Base-by-base conservation (phyloP, 2,113 vertebrate species). In the Glaucidium brasilianum region DNA sequence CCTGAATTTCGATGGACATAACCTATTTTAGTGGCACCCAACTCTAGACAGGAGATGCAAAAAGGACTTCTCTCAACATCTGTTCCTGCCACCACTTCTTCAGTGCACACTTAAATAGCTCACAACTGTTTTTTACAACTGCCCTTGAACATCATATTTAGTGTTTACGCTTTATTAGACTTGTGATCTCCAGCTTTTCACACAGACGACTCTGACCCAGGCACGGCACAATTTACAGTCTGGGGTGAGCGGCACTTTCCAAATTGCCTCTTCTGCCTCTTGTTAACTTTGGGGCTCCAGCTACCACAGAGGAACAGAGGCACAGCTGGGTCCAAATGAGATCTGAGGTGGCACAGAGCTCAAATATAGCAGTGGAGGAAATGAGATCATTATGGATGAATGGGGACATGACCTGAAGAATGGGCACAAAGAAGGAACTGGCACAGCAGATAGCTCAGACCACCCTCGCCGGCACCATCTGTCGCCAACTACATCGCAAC, bases 141-240 rank as follows among this genome's bases (percentile, higher is more conserved):
- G 37, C 43, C 50, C 50, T n/a, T 19, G 34, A 71, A 52, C 21
- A 58, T 29, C 37, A 2, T 3, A 15, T 18, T 9, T 23, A 50
- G 10, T 10, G 63, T 34, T 56, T 20, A 10, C 6, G 32, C 49
- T 58, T 37, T 15, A 30, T 12, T 26, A 29, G 50, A 52, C 34
- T 27, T 18, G 12, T 17, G 58, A 6, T 27, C 50, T 50, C 7
- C 43, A 25, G 58, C 53, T 75, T 34, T 52, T 15, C 43, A 12
- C 17, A 5, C 35, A 29, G 41, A 20, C 63, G 5, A 4, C 35
- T 35, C 56, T 7, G 50, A 35, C 37, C 52, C 50, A 35, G 37
- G n/a, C 69, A 34, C 0, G 0, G 41, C 59, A 35, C 30, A 8
- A 15, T 11, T 3, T 13, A 12, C 32, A 18, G 39, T 4, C 35